phyloP scores from a whole-genome alignment of 2,113 vertebrate genomes.

The Uria lomvia region DNA sequence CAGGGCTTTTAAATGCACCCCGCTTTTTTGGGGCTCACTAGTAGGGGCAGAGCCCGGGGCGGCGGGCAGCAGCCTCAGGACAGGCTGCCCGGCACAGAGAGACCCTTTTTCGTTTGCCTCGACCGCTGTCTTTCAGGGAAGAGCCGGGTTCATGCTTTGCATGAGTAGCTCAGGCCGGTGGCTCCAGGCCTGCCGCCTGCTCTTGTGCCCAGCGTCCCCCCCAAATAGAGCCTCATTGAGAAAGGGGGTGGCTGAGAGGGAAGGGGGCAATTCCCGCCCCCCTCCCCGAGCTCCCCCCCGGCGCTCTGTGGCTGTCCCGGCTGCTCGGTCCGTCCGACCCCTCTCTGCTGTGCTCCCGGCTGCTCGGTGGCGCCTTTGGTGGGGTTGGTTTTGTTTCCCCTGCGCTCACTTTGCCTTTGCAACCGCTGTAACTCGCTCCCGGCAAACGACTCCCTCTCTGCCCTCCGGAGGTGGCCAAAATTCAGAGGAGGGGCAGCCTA shows the following conservation, averaged over 20 bases:
- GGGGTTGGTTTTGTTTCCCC: neutral
- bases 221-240: neutral
- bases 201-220: neutral
- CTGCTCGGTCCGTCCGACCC: neutral
- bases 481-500: neutral
- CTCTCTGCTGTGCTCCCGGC: neutral
- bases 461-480: neutral
- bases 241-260: neutral
- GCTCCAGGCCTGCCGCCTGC: neutral
- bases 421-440: neutral
- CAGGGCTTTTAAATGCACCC: neutral
- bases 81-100: neutral
- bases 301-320: neutral
- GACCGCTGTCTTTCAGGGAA: neutral
- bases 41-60: neutral
- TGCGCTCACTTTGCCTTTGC: neutral
- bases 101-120: neutral
- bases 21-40: neutral
- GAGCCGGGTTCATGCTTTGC: neutral
- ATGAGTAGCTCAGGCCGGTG: neutral
- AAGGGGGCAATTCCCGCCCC: neutral
- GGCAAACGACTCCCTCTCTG: neutral
- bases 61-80: neutral
- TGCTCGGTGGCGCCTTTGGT: neutral
- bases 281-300: rapidly evolving